A percentile compares a stretch with the other conserved stretches of the same genome.
These are phyloP conservation scores for Zaprionus capensis DNA, from an alignment of 1,140 invertebrate genomes.

Conservation along the genomic window DNA sequence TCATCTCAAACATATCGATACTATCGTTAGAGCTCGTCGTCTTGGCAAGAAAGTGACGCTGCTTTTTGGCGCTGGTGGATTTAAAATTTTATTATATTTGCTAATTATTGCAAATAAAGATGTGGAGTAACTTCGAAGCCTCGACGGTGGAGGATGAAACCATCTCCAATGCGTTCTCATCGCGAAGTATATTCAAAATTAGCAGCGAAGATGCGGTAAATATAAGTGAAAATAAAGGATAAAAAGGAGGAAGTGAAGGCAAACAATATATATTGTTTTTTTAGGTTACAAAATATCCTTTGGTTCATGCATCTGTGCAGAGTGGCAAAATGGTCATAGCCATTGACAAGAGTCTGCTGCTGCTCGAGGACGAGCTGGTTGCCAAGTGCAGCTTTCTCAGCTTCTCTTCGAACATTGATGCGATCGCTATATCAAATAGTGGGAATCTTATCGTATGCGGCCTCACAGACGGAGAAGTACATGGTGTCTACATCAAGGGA, in stretches of 20 bases:
- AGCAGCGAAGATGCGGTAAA: constrained; percentile 67
- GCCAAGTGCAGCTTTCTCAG: constrained; percentile 70
- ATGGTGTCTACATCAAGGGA: constrained; percentile 77
- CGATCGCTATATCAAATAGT: constrained; percentile 63
- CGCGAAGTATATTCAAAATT: constrained; percentile 77
- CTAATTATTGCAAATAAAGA: constrained; percentile 20
- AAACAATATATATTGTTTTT: not conserved
- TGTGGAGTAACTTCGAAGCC: constrained; percentile 81
- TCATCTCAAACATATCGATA: constrained; percentile 14
- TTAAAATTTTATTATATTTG: constrained; percentile 42
- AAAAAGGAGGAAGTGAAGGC: not conserved
- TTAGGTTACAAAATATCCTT: constrained; percentile 66
- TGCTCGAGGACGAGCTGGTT: constrained; percentile 77
- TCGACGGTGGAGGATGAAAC: constrained; percentile 77
- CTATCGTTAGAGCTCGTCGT: not conserved
- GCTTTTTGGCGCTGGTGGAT: constrained; percentile 63
- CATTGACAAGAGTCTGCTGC: constrained; percentile 74
- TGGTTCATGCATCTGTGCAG: constrained; percentile 66
- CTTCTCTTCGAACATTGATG: constrained; percentile 73
- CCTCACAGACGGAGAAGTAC: constrained; percentile 75
- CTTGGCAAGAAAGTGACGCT: constrained; percentile 48
- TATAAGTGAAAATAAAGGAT: not conserved
- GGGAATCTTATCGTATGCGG: constrained; percentile 79
- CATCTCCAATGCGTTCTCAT: constrained; percentile 76
- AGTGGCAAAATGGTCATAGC: constrained; percentile 75